Evolutionary conservation across 1,140 invertebrate species (phyloP).

Genomic region (Hestina assimilis): DNA sequence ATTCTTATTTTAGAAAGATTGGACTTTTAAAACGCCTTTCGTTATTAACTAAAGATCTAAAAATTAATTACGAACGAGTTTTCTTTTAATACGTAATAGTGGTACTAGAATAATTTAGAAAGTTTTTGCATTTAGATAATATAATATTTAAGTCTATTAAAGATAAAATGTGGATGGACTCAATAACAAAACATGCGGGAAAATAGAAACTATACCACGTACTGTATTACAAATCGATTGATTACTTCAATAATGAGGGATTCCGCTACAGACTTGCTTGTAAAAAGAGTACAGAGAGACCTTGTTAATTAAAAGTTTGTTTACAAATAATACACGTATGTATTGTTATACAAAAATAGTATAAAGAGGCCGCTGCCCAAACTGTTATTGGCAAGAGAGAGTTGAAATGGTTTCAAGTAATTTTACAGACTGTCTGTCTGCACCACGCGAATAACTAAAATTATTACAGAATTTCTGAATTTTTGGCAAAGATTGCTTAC

Average conservation of each 20-base stretch:
- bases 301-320: neutral
- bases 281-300: too few species aligned
- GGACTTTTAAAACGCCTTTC: too few species aligned
- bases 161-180: neutral
- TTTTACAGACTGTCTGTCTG: constrained; percentile 15
- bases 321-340: neutral
- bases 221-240: neutral
- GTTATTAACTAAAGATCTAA: too few species aligned
- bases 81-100: neutral
- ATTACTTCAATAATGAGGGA: neutral
- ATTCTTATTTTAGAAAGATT: neutral
- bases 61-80: neutral
- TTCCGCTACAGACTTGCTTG: too few species aligned
- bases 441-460: neutral
- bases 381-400: constrained; percentile 28
- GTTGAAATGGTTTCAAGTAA: constrained; percentile 29
- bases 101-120: neutral
- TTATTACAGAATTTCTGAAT: neutral
- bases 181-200: constrained; percentile 6
- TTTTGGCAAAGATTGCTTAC: neutral
- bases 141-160: too few species aligned
- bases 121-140: neutral
- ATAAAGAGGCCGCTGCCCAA: neutral
- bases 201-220: constrained; percentile 8
- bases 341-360: neutral